Evolutionary conservation across 2,113 vertebrate genomes (phyloP).

Genomic region (Xenopus tropicalis): DNA sequence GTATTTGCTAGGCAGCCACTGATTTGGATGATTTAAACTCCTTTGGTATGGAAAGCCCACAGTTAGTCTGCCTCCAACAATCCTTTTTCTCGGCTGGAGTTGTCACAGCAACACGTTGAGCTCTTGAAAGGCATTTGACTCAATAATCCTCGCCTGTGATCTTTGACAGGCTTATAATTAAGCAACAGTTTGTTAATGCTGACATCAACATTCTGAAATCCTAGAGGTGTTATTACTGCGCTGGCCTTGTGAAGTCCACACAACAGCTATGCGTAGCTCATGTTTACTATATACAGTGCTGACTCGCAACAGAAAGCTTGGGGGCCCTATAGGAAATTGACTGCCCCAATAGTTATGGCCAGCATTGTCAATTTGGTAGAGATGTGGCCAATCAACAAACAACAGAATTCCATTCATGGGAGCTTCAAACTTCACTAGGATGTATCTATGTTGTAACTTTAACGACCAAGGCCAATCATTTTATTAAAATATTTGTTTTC

Average conservation of each 20-base stretch:
- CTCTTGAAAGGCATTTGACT: constrained; percentile 68
- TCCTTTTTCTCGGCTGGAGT: constrained; percentile 51
- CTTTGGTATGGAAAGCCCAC: constrained; percentile 52
- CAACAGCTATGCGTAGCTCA: constrained; percentile 26
- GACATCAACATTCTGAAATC: constrained; percentile 65
- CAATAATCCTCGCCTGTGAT: constrained; percentile 76
- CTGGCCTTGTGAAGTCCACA: constrained; percentile 58
- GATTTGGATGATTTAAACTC: constrained; percentile 47
- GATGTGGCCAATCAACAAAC: too few species aligned
- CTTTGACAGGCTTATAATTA: constrained; percentile 69
- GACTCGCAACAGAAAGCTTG: neutral
- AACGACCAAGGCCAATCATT: too few species aligned
- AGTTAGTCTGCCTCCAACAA: constrained; percentile 50
- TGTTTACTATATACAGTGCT: constrained; percentile 6
- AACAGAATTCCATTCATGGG: too few species aligned
- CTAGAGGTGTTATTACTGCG: constrained; percentile 57
- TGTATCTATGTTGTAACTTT: too few species aligned
- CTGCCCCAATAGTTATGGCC: neutral
- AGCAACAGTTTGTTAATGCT: constrained; percentile 69
- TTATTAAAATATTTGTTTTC: too few species aligned
- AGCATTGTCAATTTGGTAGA: neutral
- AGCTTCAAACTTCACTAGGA: too few species aligned
- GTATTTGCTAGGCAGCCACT: constrained; percentile 48
- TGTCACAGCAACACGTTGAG: constrained; percentile 68
- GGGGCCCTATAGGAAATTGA: neutral